Evolutionary conservation across 1,140 invertebrate genomes (phyloP).

Genomic region (Coelopa frigida): DNA sequence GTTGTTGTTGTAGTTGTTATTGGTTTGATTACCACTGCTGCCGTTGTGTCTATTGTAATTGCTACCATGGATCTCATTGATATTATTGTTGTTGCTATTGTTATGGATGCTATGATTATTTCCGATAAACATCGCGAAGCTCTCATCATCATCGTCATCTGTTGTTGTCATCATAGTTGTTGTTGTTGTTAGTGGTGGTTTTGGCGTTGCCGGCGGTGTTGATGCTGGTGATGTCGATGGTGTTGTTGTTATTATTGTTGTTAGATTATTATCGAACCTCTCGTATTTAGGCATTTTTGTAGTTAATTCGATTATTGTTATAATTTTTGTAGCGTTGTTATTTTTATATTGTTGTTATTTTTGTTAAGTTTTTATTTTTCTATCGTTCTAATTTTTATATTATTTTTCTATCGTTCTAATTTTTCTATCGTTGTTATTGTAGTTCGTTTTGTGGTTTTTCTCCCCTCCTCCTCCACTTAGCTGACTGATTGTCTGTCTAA

Average conservation of each 20-base stretch:
- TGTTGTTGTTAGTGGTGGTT: neutral
- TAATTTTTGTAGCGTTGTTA: too few species aligned
- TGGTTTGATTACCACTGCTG: neutral
- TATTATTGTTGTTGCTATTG: neutral
- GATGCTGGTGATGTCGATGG: neutral
- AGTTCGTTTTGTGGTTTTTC: too few species aligned
- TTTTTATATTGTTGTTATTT: too few species aligned
- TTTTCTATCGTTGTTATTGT: too few species aligned
- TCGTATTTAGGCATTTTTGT: too few species aligned
- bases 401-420: too few species aligned
- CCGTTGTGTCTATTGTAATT: constrained; percentile 1
- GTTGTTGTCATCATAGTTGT: neutral
- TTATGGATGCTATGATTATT: neutral
- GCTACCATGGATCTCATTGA: neutral
- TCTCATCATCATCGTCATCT: constrained; percentile 1
- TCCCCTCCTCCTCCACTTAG: too few species aligned
- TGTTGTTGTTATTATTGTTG: constrained; percentile 2
- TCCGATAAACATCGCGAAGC: neutral
- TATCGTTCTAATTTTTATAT: too few species aligned
- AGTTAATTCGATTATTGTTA: too few species aligned
- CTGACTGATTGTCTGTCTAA: too few species aligned
- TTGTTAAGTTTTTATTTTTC: too few species aligned
- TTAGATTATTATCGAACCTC: too few species aligned
- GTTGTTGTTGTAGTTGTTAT: constrained; percentile 3
- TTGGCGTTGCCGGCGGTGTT: neutral